These are phyloP conservation scores for Tridacna gigas DNA, from an alignment of 2,888 invertebrate species.

Conservation along the genomic window DNA sequence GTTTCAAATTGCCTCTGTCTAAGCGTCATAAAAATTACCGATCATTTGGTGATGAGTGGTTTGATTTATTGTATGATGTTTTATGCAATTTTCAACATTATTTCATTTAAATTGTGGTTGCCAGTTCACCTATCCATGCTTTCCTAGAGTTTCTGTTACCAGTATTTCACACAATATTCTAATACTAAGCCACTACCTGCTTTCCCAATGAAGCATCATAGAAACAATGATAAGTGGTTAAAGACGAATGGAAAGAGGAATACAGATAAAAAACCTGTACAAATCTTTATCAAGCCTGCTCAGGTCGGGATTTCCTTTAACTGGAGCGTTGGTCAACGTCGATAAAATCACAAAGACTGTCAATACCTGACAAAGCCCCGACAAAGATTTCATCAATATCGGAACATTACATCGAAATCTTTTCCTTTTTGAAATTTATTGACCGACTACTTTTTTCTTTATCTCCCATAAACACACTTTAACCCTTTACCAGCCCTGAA, in stretches of 20 bases:
- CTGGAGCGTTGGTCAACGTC: slow-evolving; percentile 9
- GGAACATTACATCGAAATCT: slow-evolving; percentile 14
- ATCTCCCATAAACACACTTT: slow-evolving; percentile 21
- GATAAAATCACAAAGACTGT: slow-evolving; percentile 24
- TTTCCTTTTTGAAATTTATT: slow-evolving; percentile 25
- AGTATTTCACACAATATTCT: no score
- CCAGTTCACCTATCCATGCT: no score
- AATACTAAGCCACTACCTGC: no score
- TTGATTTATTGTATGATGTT: no score
- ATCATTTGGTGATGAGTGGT: no score
- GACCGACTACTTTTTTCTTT: slow-evolving; percentile 9
- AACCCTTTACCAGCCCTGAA: neutral
- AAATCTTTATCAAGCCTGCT: slow-evolving; percentile 7
- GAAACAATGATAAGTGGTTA: no score
- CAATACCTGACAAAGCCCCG: slow-evolving; percentile 13
- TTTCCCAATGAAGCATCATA: no score
- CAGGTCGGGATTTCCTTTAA: slow-evolving; percentile 6
- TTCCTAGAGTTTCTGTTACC: no score
- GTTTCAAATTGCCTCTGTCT: neutral
- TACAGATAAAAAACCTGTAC: neutral
- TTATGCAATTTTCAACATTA: no score
- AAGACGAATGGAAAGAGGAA: no score
- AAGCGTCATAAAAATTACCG: no score
- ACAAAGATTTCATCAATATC: slow-evolving; percentile 5
- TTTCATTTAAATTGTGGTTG: no score